Base-by-base conservation (phyloP, 2,113 vertebrate species). In the Colius striatus region DNA sequence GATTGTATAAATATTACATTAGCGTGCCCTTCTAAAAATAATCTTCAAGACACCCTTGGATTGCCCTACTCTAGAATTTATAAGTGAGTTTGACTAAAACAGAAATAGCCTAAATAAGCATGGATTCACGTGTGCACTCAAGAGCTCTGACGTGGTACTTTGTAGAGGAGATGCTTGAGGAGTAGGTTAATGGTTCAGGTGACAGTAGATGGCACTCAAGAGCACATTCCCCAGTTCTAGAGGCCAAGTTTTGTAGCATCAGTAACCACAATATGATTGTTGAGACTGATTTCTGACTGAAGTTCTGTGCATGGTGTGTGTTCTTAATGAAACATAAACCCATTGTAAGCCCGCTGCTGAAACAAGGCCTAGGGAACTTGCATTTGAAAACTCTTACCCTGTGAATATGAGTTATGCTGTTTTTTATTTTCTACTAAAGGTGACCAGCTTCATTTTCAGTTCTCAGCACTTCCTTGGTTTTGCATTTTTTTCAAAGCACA, bases 201-300 rank as follows among this genome's bases (percentile, higher is more conserved):
- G 68, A 43, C 95, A 9, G 72, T 23, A 96, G 94, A 58, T 94
- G 96, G 93, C 92, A 41, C 16, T 74, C 11, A 18, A 63, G 87
- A 62, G 76, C 57, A 30, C 55, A 8, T 3, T 50, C 54, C 58
- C 65, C 22, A 0, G 11, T 9, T 20, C 62, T 10, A 1, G 19
- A 6, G 22, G 8, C 7, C 11, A 14, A 0, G 10, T 5, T 25
- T 19, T 51, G 57, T 14, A 14, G 51, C 11, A 8, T 43, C 45
- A 4, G 10, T 48, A 38, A 60, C 38, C 5, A 2, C 5, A 4
- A 1, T 3, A 53, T 13, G 19, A 6, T 3, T 6, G 36, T 27
- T 17, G 36, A 0, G 0, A 8, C 50, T 0, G 18, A 2, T 22
- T 45, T 38, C 38, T n/a, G 14, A 8, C 32, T 0, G 6, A 8